Evolutionary conservation across 37 sponge, comb jelly and placozoan species (phyloP).

Genomic region (Cladorhizidae sp.): DNA sequence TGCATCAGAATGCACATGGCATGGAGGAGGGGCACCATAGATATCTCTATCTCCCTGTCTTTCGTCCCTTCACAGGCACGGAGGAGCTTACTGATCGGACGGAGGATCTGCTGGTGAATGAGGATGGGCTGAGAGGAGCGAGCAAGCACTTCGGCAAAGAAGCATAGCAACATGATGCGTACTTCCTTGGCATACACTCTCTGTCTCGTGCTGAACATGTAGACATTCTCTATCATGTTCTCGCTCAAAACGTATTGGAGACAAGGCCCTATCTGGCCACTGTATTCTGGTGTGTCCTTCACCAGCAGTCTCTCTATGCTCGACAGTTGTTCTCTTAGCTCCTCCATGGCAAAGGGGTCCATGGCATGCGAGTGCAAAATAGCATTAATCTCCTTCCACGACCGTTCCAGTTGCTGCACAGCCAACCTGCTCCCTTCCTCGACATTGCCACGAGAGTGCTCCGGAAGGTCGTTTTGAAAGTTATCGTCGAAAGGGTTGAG

Average conservation of each 20-base stretch:
- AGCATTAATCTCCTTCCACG: constrained; percentile 51
- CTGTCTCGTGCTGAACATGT: constrained; percentile 43
- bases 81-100: constrained; percentile 73
- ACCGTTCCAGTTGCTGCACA: constrained; percentile 15
- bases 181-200: constrained; percentile 44
- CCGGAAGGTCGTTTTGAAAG: constrained; percentile 21
- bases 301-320: constrained; percentile 39
- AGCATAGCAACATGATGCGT: constrained; percentile 42
- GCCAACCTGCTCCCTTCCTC: background rate
- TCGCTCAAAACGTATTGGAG: constrained; percentile 53
- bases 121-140: constrained; percentile 53
- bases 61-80: constrained; percentile 54
- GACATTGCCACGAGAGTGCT: background rate
- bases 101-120: constrained; percentile 78
- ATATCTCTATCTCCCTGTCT: constrained; percentile 18
- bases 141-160: constrained; percentile 57
- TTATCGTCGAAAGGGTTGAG: constrained; percentile 79
- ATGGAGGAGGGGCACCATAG: constrained; percentile 57
- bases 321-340: constrained; percentile 40
- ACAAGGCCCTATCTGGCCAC: constrained; percentile 32
- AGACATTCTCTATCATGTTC: constrained; percentile 55
- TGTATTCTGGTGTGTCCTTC: constrained; percentile 25
- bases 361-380: constrained; percentile 16
- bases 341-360: constrained; percentile 67
- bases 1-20: constrained; percentile 69